Percentiles rank a stretch among this genome's conserved stretches.
Evolutionary conservation across 2,888 invertebrate species (phyloP).

Genomic region (Drosophila neutralis): DNA sequence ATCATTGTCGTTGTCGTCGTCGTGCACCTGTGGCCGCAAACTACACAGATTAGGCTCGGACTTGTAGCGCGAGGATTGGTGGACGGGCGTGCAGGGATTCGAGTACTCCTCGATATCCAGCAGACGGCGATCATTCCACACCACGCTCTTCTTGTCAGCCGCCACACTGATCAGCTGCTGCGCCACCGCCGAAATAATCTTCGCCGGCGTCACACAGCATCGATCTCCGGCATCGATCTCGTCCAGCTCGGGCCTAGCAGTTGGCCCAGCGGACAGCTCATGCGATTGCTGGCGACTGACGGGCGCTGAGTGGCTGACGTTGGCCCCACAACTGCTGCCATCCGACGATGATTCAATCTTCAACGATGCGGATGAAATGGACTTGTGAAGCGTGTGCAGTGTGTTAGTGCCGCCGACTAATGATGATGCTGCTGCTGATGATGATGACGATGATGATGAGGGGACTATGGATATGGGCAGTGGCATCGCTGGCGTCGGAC

Average conservation of each 20-base stretch:
- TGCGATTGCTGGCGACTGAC: slow-evolving; percentile 81
- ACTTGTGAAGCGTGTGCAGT: slow-evolving; percentile 79
- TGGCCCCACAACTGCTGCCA: slow-evolving; percentile 57
- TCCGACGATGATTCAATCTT: slow-evolving; percentile 66
- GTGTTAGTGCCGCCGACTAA: slow-evolving; percentile 51
- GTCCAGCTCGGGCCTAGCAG: slow-evolving; percentile 57
- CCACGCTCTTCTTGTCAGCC: slow-evolving; percentile 76
- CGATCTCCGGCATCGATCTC: slow-evolving; percentile 37
- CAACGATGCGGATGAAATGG: slow-evolving; percentile 83
- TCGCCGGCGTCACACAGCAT: slow-evolving; percentile 74
- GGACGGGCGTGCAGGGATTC: slow-evolving; percentile 73
- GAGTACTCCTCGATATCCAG: slow-evolving; percentile 68
- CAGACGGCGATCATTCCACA: slow-evolving; percentile 74
- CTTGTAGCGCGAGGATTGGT: slow-evolving; percentile 80
- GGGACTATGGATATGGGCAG: slow-evolving; percentile 28
- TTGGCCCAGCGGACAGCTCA: slow-evolving; percentile 49
- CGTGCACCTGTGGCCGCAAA: slow-evolving; percentile 54
- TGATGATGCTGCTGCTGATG: slow-evolving; percentile 27
- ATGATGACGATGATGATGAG: slow-evolving; percentile 28
- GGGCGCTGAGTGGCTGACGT: slow-evolving; percentile 76
- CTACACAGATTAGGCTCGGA: slow-evolving; percentile 84
- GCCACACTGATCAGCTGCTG: slow-evolving; percentile 58
- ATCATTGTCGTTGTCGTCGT: slow-evolving; percentile 13
- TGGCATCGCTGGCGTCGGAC: slow-evolving; percentile 73
- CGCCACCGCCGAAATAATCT: slow-evolving; percentile 68